phyloP scores from a whole-genome alignment of 2,113 vertebrate species.

The Callospermophilus lateralis region DNA sequence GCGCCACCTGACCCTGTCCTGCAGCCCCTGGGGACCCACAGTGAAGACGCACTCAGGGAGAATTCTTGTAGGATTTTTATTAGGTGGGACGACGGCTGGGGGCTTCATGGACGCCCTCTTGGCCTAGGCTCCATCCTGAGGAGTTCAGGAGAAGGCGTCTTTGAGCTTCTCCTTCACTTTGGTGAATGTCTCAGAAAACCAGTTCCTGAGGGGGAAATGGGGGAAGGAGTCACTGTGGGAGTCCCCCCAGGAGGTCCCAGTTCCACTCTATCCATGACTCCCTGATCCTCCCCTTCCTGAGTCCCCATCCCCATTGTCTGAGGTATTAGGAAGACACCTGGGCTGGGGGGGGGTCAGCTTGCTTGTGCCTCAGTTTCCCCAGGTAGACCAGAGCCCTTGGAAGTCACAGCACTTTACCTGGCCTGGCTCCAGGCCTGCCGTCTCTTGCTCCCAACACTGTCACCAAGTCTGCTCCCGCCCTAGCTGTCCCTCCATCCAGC shows the following conservation, averaged over 20 bases:
- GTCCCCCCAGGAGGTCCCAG: background rate
- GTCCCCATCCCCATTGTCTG: background rate
- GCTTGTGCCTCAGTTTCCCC: background rate
- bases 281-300: background rate
- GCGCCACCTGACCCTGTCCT: fast-evolving
- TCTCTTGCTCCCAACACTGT: background rate
- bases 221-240: background rate
- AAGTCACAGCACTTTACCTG: background rate
- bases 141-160: background rate
- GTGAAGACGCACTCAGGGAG: background rate
- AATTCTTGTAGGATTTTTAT: slow-evolving; percentile 51
- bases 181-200: background rate
- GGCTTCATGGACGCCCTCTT: fast-evolving
- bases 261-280: no score
- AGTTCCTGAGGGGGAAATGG: slow-evolving; percentile 4
- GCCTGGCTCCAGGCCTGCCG: background rate
- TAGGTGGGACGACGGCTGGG: background rate
- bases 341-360: background rate
- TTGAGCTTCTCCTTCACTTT: background rate
- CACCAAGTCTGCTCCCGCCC: background rate
- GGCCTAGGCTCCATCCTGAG: fast-evolving
- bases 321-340: background rate
- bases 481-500: background rate
- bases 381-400: background rate
- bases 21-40: background rate